phyloP scores from a whole-genome alignment of 1,140 invertebrate genomes.

The Drosophila persimilis region DNA sequence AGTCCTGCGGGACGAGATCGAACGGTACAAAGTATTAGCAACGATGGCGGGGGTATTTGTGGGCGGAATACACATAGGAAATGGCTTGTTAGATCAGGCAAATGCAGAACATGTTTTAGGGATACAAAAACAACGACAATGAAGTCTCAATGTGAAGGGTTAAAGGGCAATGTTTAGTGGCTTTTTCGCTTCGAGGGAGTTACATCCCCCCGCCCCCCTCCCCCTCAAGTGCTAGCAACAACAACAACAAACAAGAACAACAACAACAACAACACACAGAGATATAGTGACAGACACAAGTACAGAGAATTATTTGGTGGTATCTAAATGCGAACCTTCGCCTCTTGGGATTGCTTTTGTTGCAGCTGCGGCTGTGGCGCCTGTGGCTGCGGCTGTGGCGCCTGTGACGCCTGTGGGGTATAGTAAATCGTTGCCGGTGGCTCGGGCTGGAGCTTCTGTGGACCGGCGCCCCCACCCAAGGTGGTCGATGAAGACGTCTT shows the following conservation, averaged over 20 bases:
- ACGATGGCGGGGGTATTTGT: neutral
- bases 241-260: constrained; percentile 43
- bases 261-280: constrained; percentile 62
- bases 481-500: constrained; percentile 44
- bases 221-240: constrained; percentile 57
- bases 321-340: constrained; percentile 72
- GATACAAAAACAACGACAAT: constrained; percentile 17
- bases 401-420: constrained; percentile 34
- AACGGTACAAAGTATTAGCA: neutral
- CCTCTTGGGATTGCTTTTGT: constrained; percentile 66
- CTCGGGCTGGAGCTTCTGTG: constrained; percentile 44
- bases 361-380: constrained; percentile 11
- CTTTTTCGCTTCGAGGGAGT: constrained; percentile 15
- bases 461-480: too few relatives aligned
- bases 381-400: constrained; percentile 25
- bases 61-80: neutral
- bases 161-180: too few relatives aligned
- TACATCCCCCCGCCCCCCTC: constrained; percentile 15
- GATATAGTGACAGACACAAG: constrained; percentile 35
- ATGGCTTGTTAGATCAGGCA: constrained; percentile 37
- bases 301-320: constrained; percentile 25
- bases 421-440: constrained; percentile 57
- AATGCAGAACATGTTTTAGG: constrained; percentile 27
- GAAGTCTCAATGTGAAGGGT: neutral
- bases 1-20: constrained; percentile 43